These are phyloP conservation scores for Ovibos moschatus DNA, from an alignment of 2,113 vertebrate genomes.

Conservation along the genomic window DNA sequence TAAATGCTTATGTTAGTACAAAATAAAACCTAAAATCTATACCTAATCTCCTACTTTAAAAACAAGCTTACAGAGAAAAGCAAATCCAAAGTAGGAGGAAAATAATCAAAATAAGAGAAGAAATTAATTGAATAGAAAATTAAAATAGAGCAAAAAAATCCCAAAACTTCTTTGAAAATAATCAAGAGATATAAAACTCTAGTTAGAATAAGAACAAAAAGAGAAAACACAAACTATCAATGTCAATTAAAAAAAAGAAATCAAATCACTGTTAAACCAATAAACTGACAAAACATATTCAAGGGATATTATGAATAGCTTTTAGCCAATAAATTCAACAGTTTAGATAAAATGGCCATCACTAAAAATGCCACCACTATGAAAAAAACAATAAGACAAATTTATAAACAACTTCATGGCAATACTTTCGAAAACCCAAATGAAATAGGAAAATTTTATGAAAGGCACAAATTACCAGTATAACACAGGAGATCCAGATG, in stretches of 20 bases:
- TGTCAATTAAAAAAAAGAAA: not conserved
- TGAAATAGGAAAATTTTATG: not conserved
- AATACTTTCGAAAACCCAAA: not conserved
- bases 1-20: not conserved
- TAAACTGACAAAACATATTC: not conserved
- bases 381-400: not conserved
- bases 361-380: not conserved
- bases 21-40: not conserved
- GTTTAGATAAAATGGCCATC: not conserved
- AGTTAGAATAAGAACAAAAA: not conserved
- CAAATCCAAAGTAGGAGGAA: not conserved
- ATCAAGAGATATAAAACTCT: not conserved
- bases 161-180: not conserved
- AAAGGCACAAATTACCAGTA: not conserved
- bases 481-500: not conserved
- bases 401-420: not conserved
- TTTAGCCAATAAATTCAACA: not conserved
- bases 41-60: not conserved
- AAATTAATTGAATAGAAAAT: not conserved
- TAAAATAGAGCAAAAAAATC: not conserved
- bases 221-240: not conserved
- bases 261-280: not conserved
- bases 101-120: not conserved
- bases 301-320: not conserved
- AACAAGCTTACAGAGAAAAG: not conserved